A percentile compares a stretch with the other conserved stretches of the same genome.
Conservation (phyloP, 1,140 invertebrate genomes). For the Eriosoma lanigerum region DNA sequence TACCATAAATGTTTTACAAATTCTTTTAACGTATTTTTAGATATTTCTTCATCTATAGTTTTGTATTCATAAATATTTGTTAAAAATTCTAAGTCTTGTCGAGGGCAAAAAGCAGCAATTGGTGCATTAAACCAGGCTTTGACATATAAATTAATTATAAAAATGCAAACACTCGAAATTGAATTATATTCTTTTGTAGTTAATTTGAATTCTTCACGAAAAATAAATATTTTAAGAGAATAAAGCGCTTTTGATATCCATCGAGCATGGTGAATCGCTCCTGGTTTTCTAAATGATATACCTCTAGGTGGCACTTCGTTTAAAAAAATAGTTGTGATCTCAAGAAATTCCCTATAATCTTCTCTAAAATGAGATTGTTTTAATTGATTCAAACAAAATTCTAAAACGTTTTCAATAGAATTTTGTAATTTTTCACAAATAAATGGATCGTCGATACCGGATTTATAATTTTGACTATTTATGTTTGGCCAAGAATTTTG, state of each 20-base stretch:
- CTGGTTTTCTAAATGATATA: slow-evolving; percentile 37
- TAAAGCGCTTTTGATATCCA: slow-evolving; percentile 54
- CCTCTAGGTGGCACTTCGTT: neutral
- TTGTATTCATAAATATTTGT: no score
- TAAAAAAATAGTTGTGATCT: slow-evolving; percentile 40
- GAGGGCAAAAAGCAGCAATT: no score
- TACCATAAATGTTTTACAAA: neutral
- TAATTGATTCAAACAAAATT: neutral
- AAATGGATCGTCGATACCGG: slow-evolving; percentile 24
- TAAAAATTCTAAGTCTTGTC: no score
- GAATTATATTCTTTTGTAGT: no score
- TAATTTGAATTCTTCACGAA: slow-evolving; percentile 45
- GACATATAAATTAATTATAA: no score
- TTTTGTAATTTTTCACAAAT: slow-evolving; percentile 5
- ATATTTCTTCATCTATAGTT: no score
- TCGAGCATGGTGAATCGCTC: slow-evolving; percentile 48
- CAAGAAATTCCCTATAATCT: slow-evolving; percentile 51
- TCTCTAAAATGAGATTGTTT: slow-evolving; percentile 25
- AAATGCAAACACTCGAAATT: no score
- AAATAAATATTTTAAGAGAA: slow-evolving; percentile 53
- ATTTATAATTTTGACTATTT: slow-evolving; percentile 18
- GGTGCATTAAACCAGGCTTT: no score
- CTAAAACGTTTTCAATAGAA: slow-evolving; percentile 2
- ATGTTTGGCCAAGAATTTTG: slow-evolving; percentile 50
- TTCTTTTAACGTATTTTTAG: neutral